Evolutionary conservation across 2,113 vertebrate species (phyloP).

Genomic region (Thunnus maccoyii): DNA sequence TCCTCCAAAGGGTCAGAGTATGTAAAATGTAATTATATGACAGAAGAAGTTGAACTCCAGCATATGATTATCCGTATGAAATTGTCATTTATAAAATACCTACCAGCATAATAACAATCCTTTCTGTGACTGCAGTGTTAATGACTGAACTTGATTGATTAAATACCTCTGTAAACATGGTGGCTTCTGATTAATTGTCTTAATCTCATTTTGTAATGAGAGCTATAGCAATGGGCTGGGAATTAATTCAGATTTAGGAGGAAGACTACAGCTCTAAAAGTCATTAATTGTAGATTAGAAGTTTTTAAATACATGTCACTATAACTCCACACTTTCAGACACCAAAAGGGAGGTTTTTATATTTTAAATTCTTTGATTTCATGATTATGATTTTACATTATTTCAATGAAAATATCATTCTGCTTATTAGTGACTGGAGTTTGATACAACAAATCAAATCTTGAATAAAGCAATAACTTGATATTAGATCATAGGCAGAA

Average conservation of each 20-base stretch:
- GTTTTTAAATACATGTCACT: neutral
- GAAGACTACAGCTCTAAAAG: neutral
- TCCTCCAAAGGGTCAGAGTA: neutral
- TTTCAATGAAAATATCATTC: too few relatives aligned
- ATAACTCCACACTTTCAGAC: too few relatives aligned
- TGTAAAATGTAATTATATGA: neutral
- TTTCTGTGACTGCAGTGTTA: neutral
- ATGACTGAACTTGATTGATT: slow-evolving; percentile 11
- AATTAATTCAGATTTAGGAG: slow-evolving; percentile 1
- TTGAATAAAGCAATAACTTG: too few relatives aligned
- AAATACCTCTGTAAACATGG: neutral
- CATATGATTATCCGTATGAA: slow-evolving; percentile 12
- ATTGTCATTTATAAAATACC: neutral
- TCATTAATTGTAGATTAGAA: neutral
- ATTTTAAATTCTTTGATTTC: too few relatives aligned
- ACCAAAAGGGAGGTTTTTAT: too few relatives aligned
- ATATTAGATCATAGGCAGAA: too few relatives aligned
- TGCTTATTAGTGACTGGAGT: too few relatives aligned
- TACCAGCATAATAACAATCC: neutral
- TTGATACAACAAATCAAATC: too few relatives aligned
- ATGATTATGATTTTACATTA: too few relatives aligned
- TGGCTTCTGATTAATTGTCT: slow-evolving; percentile 20
- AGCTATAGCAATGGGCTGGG: neutral
- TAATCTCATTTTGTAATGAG: slow-evolving; percentile 27
- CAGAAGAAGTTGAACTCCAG: neutral